A percentile compares a stretch with the other conserved stretches of the same genome.
phyloP scores from a whole-genome alignment of 2,888 invertebrate species.

The Parnassius orleans region DNA sequence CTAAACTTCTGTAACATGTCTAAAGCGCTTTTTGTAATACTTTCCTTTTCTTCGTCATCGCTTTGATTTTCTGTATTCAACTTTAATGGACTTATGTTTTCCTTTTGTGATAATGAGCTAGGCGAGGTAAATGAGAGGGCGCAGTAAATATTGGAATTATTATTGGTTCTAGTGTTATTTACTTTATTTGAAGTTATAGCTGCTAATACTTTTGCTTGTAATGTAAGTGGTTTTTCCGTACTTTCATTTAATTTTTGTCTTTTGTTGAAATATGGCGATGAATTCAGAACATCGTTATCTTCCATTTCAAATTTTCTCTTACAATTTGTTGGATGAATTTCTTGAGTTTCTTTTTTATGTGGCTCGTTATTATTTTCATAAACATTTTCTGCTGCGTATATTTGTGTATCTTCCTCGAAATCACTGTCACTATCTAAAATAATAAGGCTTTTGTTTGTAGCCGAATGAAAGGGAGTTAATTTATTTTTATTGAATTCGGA shows the following conservation, averaged over 20 bases:
- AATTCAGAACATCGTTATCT: slow-evolving; percentile 41
- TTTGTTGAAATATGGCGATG: slow-evolving; percentile 68
- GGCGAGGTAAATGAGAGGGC: slow-evolving; percentile 47
- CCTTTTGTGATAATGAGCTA: slow-evolving; percentile 48
- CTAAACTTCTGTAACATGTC: slow-evolving; percentile 57
- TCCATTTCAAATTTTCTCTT: slow-evolving; percentile 56
- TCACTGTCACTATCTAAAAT: slow-evolving; percentile 68
- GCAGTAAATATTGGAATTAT: slow-evolving; percentile 38
- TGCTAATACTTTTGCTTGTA: slow-evolving; percentile 61
- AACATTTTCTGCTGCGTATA: slow-evolving; percentile 39
- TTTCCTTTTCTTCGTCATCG: slow-evolving; percentile 32
- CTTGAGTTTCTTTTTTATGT: slow-evolving; percentile 28
- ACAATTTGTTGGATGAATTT: slow-evolving; percentile 33
- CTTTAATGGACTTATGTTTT: slow-evolving; percentile 42
- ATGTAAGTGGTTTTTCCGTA: slow-evolving; percentile 40
- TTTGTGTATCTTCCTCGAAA: slow-evolving; percentile 50
- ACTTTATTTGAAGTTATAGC: slow-evolving; percentile 50
- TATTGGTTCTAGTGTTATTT: slow-evolving; percentile 29
- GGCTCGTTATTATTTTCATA: not conserved
- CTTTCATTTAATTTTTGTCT: slow-evolving; percentile 49
- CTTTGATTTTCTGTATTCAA: not conserved
- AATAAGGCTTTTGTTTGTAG: slow-evolving; percentile 49
- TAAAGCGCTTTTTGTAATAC: slow-evolving; percentile 35
- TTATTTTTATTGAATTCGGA: slow-evolving; percentile 2
- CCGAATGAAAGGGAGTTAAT: slow-evolving; percentile 28